Conservation (phyloP, 2,888 invertebrate genomes). For the Hipparchia sbordonii region DNA sequence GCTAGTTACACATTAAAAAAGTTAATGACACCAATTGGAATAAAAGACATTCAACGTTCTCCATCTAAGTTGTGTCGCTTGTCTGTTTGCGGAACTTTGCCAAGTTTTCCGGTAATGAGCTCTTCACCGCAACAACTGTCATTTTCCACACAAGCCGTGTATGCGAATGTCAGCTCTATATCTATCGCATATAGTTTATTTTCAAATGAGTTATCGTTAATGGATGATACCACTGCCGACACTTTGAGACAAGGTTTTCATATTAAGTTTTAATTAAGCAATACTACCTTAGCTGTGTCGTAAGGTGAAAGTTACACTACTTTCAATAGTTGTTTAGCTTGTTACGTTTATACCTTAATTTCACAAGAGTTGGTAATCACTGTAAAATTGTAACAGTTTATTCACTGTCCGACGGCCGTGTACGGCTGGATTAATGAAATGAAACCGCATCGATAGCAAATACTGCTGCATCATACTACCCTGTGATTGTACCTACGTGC, state of each 20-base stretch:
- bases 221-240: neutral
- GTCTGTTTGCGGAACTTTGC: neutral
- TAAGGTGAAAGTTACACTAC: too few species aligned
- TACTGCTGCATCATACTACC: neutral
- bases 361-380: neutral
- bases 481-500: neutral
- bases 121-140: conserved; percentile 3
- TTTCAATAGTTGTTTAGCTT: neutral
- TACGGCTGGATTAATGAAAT: neutral
- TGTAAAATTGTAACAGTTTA: too few species aligned
- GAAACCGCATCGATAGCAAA: neutral
- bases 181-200: neutral
- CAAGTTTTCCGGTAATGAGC: conserved; percentile 1
- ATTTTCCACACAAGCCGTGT: neutral
- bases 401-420: too few species aligned
- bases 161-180: neutral
- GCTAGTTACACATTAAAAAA: neutral
- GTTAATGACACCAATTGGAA: neutral
- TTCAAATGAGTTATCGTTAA: neutral
- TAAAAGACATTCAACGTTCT: neutral
- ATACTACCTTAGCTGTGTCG: neutral
- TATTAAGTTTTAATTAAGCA: neutral
- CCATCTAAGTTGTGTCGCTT: neutral
- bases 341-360: neutral
- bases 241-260: neutral